Conservation (phyloP, 2,888 invertebrate species). For the Didymodactylos carnosus region DNA sequence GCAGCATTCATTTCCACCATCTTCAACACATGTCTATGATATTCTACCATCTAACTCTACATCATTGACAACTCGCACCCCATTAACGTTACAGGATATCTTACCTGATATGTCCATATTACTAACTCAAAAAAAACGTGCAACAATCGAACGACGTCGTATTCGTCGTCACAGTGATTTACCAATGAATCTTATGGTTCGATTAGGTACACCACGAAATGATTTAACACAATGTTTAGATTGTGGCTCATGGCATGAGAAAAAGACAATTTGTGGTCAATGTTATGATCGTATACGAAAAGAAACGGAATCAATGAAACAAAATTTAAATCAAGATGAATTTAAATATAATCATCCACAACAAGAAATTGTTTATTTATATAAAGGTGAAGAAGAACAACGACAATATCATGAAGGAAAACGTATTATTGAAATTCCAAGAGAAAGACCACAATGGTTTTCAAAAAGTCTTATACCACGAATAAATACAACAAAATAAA, state of each 20-base stretch:
- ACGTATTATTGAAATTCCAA: constrained; percentile 50
- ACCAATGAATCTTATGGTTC: constrained; percentile 4
- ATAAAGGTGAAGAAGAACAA: constrained; percentile 52
- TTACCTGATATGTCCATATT: not conserved
- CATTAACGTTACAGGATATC: too few species aligned
- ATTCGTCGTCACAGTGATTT: not conserved
- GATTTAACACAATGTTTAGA: constrained; percentile 54
- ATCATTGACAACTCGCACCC: not conserved
- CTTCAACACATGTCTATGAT: not conserved
- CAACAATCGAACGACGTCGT: not conserved
- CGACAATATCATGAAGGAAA: constrained; percentile 40
- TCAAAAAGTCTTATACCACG: constrained; percentile 1
- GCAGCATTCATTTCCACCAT: not conserved
- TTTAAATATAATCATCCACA: constrained; percentile 48
- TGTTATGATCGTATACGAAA: constrained; percentile 57
- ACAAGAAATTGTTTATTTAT: constrained; percentile 57
- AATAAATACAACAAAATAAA: constrained; percentile 1
- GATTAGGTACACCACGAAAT: constrained; percentile 50
- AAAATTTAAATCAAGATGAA: constrained; percentile 47
- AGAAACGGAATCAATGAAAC: constrained; percentile 62
- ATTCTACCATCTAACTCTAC: too few species aligned
- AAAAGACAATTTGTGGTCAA: constrained; percentile 56
- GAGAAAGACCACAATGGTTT: constrained; percentile 11
- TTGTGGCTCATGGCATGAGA: constrained; percentile 66
- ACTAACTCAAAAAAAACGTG: not conserved